Base-by-base conservation (phyloP, 2,888 invertebrate genomes). In the Escarpia spicata region DNA sequence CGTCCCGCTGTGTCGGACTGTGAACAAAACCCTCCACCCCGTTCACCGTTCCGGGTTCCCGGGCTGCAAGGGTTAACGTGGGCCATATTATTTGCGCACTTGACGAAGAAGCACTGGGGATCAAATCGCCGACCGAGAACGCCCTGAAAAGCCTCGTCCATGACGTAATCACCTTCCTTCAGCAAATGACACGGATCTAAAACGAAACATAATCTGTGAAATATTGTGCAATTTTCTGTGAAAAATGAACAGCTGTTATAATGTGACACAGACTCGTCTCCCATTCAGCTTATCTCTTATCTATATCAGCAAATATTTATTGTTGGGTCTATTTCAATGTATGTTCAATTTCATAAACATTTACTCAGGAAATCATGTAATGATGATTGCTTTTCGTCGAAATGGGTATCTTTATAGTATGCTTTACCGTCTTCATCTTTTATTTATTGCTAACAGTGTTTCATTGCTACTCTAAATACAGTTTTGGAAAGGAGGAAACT, bases 81-180 rank as follows among this genome's bases (percentile, higher is more conserved):
- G 90, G 92, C 92, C 90, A 92, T 92, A 91, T 92, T 92, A 91
- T 92, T 92, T 52, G 92, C 92, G 90, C 92, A 92, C 92, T 92
- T 92, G 15, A 92, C 90, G 91, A 92, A 92, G 90, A 92, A 92
- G 52, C 92, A 92, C 52, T 44, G 58, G 43, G 91, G 89, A 52
- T 92, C 92, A 2, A 92, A 75, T 75, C 19, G 75, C 1, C 19
- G 75, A n/a, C 75, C 75, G 26, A 75, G 75, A 75, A 75, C n/a
- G 75, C 19, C 75, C 26, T 75, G 75, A n/a, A 75, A 75, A 75
- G 26, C 75, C 4, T 75, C 75, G 75, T 75, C 75, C 75, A 75
- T 75, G 75, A 6, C 75, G n/a, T 75, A 75, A 75, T 75, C 75
- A 6, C 75, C 75, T 75, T 75, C 75, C 15, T 6, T 75, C 75